Evolutionary conservation across 2,888 invertebrate species (phyloP), one percentile per base, ranked within the genome.

Genomic region (Miltochrista miniata): DNA sequence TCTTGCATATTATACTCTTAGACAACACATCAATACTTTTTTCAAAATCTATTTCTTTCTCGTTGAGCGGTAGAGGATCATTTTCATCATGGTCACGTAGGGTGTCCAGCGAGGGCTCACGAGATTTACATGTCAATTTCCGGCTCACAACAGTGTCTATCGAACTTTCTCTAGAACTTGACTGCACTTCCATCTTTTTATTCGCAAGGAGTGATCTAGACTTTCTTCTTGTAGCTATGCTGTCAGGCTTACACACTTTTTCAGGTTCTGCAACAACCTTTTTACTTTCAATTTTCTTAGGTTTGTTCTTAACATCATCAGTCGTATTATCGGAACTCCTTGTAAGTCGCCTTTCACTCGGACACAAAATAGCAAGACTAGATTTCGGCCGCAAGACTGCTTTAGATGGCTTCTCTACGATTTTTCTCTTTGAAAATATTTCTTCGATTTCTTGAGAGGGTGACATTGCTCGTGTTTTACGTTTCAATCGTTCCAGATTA

Each of bases 371-470:
- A 13, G 91, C 91, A 45, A 91, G 75, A 66, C 91, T 91, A 7
- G 91, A 91, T 70, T 91, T 91, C 0, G 91, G 91, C 36, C 91
- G 76, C 12, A 90, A 66, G 13, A 69, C 79, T 11, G 79, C 70
- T 80, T 89, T 90, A 34, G 68, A 69, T 42, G 74, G 79, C 53
- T 81, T 87, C 47, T 90, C 90, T 1, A 85, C 74, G 2, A 79
- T 66, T 64, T 89, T 89, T 42, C 89, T 78, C 57, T 92, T 92
- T 1, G 90, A 87, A 66, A 88, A 87, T 76, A 90, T 87, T 72
- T 90, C 90, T 73, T 93, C 93, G 33, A 93, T 90, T 80, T 93
- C 93, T 63, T 93, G 92, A 10, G 93, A 92, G 1, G 93, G 93
- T 30, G 93, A 93, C 60, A 92, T 77, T 15, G 93, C 93, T 55